A percentile compares a stretch with the other conserved stretches of the same genome.
phyloP scores from a whole-genome alignment of 1,140 invertebrate genomes.

The Brachionus paranguensis region DNA sequence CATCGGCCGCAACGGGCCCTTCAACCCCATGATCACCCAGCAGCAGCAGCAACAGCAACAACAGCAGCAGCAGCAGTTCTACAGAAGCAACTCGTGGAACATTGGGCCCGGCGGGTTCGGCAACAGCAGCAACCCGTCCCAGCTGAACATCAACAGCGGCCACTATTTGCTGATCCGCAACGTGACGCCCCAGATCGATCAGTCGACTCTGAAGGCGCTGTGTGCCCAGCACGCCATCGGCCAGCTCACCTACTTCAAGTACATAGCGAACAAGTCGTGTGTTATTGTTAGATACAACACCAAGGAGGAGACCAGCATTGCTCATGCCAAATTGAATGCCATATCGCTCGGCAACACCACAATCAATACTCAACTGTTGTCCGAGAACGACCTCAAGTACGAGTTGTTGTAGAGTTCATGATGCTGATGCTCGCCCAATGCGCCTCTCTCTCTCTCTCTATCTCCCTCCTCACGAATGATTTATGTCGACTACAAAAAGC shows the following conservation, averaged over 20 bases:
- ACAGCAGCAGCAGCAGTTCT: not conserved
- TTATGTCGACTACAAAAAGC: not conserved
- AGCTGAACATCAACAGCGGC: not conserved
- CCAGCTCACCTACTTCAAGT: not conserved
- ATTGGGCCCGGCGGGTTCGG: not conserved
- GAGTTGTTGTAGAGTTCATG: not conserved
- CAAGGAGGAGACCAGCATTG: conserved; percentile 23
- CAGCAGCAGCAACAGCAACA: conserved; percentile 7
- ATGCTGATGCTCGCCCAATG: too few species aligned
- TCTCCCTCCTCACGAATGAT: too few species aligned
- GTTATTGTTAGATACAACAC: conserved; percentile 37
- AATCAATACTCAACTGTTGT: conserved; percentile 24
- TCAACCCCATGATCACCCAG: not conserved
- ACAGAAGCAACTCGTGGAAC: conserved; percentile 3
- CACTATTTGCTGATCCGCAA: conserved; percentile 26
- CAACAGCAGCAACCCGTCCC: not conserved
- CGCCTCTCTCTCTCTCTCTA: too few species aligned
- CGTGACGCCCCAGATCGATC: conserved; percentile 17
- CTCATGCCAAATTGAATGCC: conserved; percentile 15
- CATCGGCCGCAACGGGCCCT: not conserved
- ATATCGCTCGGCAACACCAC: conserved; percentile 15
- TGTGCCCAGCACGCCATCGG: conserved; percentile 24
- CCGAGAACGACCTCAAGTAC: conserved; percentile 32
- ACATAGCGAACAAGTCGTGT: conserved; percentile 3
- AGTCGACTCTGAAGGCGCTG: conserved; percentile 2